A percentile compares a stretch with the other conserved stretches of the same genome.
phyloP scores from a whole-genome alignment of 2,888 invertebrate species.

The Acanthosepion esculentum region DNA sequence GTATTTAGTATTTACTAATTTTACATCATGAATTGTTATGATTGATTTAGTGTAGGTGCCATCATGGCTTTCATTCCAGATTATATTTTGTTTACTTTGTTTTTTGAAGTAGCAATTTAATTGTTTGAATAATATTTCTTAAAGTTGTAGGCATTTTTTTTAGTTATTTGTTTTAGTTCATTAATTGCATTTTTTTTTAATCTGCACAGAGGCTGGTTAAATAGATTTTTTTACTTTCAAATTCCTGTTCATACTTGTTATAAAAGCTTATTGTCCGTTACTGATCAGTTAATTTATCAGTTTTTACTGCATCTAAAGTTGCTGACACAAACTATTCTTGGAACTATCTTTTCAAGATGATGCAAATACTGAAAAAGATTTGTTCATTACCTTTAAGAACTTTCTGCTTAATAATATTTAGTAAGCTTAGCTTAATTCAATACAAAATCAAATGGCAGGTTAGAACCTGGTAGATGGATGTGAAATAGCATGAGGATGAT shows the following conservation, averaged over 20 bases:
- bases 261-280: not conserved
- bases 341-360: not conserved
- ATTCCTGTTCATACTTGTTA: not conserved
- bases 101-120: no score
- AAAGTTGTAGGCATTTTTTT: no score
- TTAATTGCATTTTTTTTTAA: not conserved
- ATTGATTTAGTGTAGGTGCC: no score
- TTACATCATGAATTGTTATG: no score
- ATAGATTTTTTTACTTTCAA: not conserved
- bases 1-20: no score
- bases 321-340: not conserved
- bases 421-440: no score
- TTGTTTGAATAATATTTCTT: no score
- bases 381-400: not conserved
- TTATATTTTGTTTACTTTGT: no score
- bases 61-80: no score
- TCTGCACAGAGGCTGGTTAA: not conserved
- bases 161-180: not conserved
- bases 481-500: no score
- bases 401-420: not conserved
- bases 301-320: not conserved
- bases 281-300: not conserved
- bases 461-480: no score
- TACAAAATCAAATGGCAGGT: no score
- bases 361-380: not conserved